Evolutionary conservation across 53 echinoderm and acorn worm species (phyloP).

Genomic region (Stichopus horrens): DNA sequence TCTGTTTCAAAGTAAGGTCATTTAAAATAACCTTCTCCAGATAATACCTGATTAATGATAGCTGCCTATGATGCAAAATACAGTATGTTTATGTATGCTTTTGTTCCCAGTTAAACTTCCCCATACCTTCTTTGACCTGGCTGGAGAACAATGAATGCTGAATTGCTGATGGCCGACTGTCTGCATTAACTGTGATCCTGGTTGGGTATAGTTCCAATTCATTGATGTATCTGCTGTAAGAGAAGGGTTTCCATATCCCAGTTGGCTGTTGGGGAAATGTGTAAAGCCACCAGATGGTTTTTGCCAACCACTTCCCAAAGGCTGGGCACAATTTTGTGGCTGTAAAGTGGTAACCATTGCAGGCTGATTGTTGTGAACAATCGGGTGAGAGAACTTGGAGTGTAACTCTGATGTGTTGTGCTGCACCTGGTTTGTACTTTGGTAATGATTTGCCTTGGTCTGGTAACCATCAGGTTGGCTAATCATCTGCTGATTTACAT

Average conservation of each 20-base stretch:
- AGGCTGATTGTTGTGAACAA: background rate
- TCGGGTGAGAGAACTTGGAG: background rate
- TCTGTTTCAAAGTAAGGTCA: no score
- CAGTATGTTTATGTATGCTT: no score
- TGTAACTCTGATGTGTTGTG: background rate
- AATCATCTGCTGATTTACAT: background rate
- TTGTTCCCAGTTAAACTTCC: no score
- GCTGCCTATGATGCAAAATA: no score
- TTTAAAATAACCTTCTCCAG: no score
- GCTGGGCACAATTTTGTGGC: slow-evolving; percentile 1
- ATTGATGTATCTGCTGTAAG: background rate
- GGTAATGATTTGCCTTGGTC: background rate
- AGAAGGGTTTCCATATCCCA: background rate
- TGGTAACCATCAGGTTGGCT: background rate
- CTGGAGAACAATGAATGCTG: background rate
- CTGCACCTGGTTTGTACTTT: background rate
- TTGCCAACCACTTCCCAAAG: background rate
- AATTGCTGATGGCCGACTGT: background rate
- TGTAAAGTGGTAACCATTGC: background rate
- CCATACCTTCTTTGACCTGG: background rate
- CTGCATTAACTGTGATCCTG: background rate
- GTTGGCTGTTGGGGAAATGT: background rate
- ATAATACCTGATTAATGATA: no score
- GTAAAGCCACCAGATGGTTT: background rate
- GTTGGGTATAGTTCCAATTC: slow-evolving; percentile 16